These are phyloP conservation scores for Sialia sialis DNA, from an alignment of 2,113 vertebrate species.

Conservation along the genomic window DNA sequence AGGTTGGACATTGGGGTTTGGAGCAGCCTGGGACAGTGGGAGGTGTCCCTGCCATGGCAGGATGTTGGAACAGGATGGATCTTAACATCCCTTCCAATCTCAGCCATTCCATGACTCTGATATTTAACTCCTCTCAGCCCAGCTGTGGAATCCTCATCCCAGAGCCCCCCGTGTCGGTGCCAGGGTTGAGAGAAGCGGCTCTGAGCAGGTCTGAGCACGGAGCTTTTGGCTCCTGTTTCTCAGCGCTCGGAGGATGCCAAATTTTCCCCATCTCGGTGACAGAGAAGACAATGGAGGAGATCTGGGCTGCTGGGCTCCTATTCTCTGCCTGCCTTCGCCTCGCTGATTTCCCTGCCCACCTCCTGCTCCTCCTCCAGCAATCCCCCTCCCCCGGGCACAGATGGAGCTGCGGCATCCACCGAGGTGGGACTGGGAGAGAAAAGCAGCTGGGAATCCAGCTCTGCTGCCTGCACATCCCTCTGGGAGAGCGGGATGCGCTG, in stretches of 20 bases:
- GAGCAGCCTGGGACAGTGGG: accelerated
- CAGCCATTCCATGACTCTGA: background rate
- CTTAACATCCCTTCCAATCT: background rate
- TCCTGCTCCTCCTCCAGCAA: constrained; percentile 57
- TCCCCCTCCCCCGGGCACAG: constrained; percentile 37
- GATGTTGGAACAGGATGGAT: accelerated
- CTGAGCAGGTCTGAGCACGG: background rate
- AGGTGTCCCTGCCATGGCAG: background rate
- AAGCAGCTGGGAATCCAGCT: constrained; percentile 1
- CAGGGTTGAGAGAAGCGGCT: background rate
- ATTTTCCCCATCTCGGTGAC: background rate
- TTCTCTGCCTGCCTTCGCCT: constrained; percentile 28
- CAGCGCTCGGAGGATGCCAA: background rate
- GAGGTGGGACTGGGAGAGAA: background rate
- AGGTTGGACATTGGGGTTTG: accelerated
- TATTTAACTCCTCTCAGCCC: accelerated
- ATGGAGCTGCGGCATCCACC: constrained; percentile 44
- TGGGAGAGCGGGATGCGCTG: background rate
- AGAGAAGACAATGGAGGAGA: background rate
- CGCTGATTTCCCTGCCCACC: constrained; percentile 31
- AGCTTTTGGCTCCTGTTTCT: background rate
- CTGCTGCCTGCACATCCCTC: background rate
- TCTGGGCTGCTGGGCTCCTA: background rate
- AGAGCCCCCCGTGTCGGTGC: accelerated
- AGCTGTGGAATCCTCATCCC: background rate